Conservation (phyloP, 2,797 vertebrate species). For the Mormyrus hasselquistii region DNA sequence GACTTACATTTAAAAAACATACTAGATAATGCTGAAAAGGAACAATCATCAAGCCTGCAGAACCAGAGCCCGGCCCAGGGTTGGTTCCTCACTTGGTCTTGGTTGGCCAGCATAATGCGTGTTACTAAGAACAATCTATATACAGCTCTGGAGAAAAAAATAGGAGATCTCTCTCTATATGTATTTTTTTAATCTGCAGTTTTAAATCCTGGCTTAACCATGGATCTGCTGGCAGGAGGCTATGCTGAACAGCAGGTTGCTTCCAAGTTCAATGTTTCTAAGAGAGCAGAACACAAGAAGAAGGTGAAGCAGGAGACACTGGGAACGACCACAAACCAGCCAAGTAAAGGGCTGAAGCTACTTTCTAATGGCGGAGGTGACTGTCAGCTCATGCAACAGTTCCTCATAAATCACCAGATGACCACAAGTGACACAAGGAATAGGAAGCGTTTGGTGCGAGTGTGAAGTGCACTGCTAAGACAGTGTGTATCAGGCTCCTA, state of each 20-base stretch:
- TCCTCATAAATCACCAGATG: neutral
- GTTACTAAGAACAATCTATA: neutral
- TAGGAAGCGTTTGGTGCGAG: neutral
- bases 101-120: neutral
- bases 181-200: neutral
- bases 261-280: neutral
- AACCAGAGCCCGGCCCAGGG: neutral
- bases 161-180: neutral
- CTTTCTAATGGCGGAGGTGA: neutral
- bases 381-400: neutral
- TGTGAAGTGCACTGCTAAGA: neutral
- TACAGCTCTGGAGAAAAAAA: neutral
- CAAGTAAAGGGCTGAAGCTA: neutral
- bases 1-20: neutral
- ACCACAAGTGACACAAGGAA: neutral
- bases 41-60: neutral
- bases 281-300: neutral
- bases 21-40: neutral
- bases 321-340: neutral
- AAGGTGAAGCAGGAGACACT: neutral
- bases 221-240: neutral
- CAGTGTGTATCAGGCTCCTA: neutral
- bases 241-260: neutral
- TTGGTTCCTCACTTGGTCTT: neutral
- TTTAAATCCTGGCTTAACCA: neutral